Percentiles rank a stretch among this genome's conserved stretches.
phyloP scores from a whole-genome alignment of 2,888 invertebrate species.

The Patella caerulea region DNA sequence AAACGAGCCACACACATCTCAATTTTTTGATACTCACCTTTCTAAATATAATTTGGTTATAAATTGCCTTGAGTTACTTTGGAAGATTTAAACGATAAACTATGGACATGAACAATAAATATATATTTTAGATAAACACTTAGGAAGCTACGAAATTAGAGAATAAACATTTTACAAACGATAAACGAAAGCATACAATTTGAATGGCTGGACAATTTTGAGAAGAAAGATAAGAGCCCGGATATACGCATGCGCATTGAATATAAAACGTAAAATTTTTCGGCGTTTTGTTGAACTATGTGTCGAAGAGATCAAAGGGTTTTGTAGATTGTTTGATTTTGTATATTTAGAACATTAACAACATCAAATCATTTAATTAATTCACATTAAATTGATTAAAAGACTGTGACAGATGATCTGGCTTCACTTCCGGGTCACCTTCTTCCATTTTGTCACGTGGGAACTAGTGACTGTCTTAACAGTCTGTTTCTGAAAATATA shows the following conservation, averaged over 20 bases:
- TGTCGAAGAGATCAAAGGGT: no score
- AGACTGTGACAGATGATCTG: slow-evolving; percentile 10
- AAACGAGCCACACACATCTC: no score
- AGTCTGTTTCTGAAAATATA: no score
- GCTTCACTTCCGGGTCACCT: slow-evolving; percentile 16
- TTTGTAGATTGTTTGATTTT: no score
- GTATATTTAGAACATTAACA: no score
- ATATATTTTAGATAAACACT: slow-evolving; percentile 27
- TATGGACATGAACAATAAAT: slow-evolving; percentile 28
- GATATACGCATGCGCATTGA: slow-evolving; percentile 46
- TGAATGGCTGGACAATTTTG: slow-evolving; percentile 38
- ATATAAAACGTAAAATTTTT: no score
- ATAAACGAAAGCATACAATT: slow-evolving; percentile 36
- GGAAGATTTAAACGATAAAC: slow-evolving; percentile 24
- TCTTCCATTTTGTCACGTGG: slow-evolving; percentile 13
- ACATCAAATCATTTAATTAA: no score
- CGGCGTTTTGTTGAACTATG: no score
- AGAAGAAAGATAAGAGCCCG: slow-evolving; percentile 36
- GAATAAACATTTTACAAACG: slow-evolving; percentile 32
- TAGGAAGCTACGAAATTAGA: slow-evolving; percentile 30
- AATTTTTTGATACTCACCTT: no score
- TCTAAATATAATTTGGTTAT: slow-evolving; percentile 8
- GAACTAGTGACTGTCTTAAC: neutral
- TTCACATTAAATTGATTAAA: no score
- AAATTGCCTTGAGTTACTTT: slow-evolving; percentile 29